Conservation (phyloP, 2,797 vertebrate species). For the Mus caroli region DNA sequence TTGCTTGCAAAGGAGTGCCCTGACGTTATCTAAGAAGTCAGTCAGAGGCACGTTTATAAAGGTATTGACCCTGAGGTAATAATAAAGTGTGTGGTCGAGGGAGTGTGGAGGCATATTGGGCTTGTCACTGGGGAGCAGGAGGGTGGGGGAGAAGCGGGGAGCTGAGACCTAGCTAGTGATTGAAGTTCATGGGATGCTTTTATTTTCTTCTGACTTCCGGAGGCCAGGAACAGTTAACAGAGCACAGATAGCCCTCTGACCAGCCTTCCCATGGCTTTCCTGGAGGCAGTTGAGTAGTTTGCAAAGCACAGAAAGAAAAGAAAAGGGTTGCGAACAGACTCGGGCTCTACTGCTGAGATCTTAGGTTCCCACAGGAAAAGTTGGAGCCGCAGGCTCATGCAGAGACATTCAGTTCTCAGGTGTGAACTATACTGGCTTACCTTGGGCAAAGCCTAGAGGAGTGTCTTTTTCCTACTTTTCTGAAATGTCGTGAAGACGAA, state of each 20-base stretch:
- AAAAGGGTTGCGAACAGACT: slow-evolving; percentile 19
- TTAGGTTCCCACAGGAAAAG: neutral
- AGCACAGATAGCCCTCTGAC: neutral
- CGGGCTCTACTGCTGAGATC: neutral
- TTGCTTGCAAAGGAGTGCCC: slow-evolving; percentile 80
- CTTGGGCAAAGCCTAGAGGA: neutral
- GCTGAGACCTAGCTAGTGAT: neutral
- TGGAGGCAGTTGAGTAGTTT: neutral
- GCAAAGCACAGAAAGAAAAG: neutral
- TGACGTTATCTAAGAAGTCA: slow-evolving; percentile 73
- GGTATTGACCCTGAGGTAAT: slow-evolving; percentile 79
- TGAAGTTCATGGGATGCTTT: neutral
- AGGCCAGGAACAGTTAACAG: neutral
- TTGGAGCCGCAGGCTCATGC: neutral
- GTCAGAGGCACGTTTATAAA: slow-evolving; percentile 63
- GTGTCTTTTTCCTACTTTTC: neutral
- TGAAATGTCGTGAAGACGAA: neutral
- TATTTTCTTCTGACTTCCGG: neutral
- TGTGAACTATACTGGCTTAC: neutral
- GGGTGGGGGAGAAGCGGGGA: neutral
- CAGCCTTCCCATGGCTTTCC: neutral
- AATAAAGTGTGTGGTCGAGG: slow-evolving; percentile 59
- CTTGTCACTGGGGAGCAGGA: slow-evolving; percentile 31
- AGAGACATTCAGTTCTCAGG: neutral
- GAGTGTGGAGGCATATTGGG: slow-evolving; percentile 43